A percentile compares a stretch with the other conserved stretches of the same genome.
Evolutionary conservation across 2,888 invertebrate genomes (phyloP).

Genomic region (Eulithis prunata): DNA sequence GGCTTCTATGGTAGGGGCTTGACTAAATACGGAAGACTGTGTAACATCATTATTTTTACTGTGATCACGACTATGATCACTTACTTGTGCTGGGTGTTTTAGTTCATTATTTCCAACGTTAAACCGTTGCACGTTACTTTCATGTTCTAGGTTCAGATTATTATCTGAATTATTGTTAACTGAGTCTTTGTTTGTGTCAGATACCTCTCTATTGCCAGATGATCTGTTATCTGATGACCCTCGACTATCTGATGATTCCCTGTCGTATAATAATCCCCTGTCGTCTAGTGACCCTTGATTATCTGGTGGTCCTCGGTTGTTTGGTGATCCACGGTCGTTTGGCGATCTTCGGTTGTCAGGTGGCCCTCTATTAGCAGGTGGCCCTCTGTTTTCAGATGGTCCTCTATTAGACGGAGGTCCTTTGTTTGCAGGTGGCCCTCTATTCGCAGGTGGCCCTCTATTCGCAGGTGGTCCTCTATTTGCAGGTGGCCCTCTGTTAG

Average conservation of each 20-base stretch:
- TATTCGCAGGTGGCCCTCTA: slow-evolving; percentile 32
- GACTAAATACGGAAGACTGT: not conserved
- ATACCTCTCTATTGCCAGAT: not conserved
- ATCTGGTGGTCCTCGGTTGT: slow-evolving; percentile 27
- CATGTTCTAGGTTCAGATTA: too few relatives aligned
- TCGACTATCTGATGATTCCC: not conserved
- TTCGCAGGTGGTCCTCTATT: slow-evolving; percentile 34
- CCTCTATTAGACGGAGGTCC: slow-evolving; percentile 39
- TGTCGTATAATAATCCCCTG: not conserved
- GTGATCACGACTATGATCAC: slow-evolving; percentile 8
- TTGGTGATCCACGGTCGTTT: slow-evolving; percentile 29
- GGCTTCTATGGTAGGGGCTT: slow-evolving; percentile 7
- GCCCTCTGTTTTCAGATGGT: slow-evolving; percentile 33
- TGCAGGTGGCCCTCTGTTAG: slow-evolving; percentile 30
- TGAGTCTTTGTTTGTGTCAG: not conserved
- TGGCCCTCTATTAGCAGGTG: slow-evolving; percentile 34
- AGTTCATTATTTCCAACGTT: slow-evolving; percentile 7
- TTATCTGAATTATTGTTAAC: not conserved
- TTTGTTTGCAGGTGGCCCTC: slow-evolving; percentile 36
- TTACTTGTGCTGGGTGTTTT: slow-evolving; percentile 15
- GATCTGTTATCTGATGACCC: not conserved
- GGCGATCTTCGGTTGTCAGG: slow-evolving; percentile 36
- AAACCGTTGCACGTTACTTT: too few relatives aligned
- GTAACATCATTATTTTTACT: slow-evolving; percentile 13
- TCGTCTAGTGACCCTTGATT: slow-evolving; percentile 27